Evolutionary conservation across 1,140 invertebrate species (phyloP), one percentile per base, ranked within the genome.

Genomic region (Drosophila melanica): DNA sequence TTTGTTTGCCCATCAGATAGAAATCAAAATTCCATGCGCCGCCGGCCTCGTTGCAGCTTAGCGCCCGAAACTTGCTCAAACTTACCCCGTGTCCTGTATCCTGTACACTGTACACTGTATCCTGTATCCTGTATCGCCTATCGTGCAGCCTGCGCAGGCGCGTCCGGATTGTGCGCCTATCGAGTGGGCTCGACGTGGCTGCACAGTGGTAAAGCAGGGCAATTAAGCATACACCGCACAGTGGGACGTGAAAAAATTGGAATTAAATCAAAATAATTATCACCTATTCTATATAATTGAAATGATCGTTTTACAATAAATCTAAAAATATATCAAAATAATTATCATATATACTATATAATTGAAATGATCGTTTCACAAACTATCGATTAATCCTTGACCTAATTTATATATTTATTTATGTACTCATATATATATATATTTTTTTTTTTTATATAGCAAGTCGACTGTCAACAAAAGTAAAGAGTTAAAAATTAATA

Each of bases 1-100:
- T 79, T 89, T 87, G 82, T 89, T 89, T 87, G 82, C 84, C 84
- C 82, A 87, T 82, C 75, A 87, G 84, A 87, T 87, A 89, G 67
- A 82, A 89, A 87, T 87, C 84, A 67, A 72, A 53, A 81, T 75
- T 55, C 35, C 71, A 39, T 51, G 72, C 39, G 30, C 44, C 60
- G 11, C 11, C 63, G 20, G 27, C 37, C 27, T 33, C 39, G 18
- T 42, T 42, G 53, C 78, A 77, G 81, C 80, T 84, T 84, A 85
- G 35, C 60, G 57, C 62, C 47, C 45, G 48, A 47, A 62, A 48
- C 33, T 69, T 74, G 58, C 60, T 14, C 41, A 58, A 66, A 71
- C 60, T 75, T 66, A 72, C 74, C 63, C 68, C 69, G 39, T 23
- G 37, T 37, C 41, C 50, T 37, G 27, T 47, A 16, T 33, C 12